Percentiles rank a stretch among this genome's conserved stretches.
Evolutionary conservation across 2,888 invertebrate species (phyloP).

Genomic region (Cataglyphis livida): DNA sequence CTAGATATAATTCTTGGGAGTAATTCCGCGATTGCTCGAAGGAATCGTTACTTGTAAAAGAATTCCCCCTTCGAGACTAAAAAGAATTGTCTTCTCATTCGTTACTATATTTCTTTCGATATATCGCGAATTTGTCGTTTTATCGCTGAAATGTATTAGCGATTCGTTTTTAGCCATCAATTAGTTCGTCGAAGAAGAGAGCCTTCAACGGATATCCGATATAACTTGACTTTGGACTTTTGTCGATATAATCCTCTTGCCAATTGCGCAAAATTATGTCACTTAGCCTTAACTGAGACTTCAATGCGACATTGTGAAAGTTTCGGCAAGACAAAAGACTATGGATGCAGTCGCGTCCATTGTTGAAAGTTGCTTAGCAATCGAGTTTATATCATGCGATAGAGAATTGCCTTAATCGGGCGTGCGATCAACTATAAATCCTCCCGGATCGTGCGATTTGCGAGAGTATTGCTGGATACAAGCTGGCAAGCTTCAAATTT

Average conservation of each 20-base stretch:
- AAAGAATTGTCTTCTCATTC: constrained; percentile 9
- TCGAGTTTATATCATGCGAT: constrained; percentile 44
- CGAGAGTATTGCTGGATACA: constrained; percentile 15
- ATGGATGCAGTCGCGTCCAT: constrained; percentile 32
- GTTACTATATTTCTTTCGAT: background rate
- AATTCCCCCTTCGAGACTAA: constrained; percentile 26
- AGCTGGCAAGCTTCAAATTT: background rate
- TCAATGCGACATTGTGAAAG: constrained; percentile 56
- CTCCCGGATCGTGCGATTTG: constrained; percentile 17
- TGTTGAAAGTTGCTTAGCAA: constrained; percentile 44
- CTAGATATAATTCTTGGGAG: constrained; percentile 49
- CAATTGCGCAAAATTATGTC: constrained; percentile 67
- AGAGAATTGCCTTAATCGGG: constrained; percentile 47
- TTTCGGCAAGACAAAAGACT: constrained; percentile 43
- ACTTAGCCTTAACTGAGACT: constrained; percentile 56
- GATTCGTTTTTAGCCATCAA: constrained; percentile 22
- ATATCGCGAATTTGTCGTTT: constrained; percentile 6
- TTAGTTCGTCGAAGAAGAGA: constrained; percentile 3
- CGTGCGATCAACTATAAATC: constrained; percentile 45
- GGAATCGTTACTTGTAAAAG: constrained; percentile 27
- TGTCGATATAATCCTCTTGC: constrained; percentile 59
- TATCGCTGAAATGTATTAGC: background rate
- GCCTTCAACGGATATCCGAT: constrained; percentile 17
- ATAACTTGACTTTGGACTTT: constrained; percentile 51
- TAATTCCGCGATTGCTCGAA: constrained; percentile 39